Base-by-base conservation (phyloP, 2,113 vertebrate genomes). In the Nyctereutes procyonoides region DNA sequence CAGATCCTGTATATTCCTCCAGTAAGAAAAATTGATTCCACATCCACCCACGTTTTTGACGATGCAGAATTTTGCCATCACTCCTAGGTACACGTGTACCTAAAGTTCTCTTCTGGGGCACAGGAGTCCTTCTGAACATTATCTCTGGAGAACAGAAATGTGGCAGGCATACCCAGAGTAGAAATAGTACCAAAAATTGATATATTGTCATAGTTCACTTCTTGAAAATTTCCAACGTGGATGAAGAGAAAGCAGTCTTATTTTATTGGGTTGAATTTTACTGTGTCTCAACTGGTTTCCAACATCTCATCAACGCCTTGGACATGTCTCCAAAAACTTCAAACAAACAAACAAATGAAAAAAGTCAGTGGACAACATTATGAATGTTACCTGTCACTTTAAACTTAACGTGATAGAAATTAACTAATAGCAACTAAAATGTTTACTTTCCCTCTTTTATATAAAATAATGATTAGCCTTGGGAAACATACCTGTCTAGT, bases 1-100 rank as follows among this genome's bases (percentile, higher is more conserved):
- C 99, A 32, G 98, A 99, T 97, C 99, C 99, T 20, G 99, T 99
- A 88, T 99, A 99, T 89, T 99, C 99, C 82, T 99, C 99, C 88
- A 99, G 91, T 95, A 99, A 98, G 97, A 99, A 99, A 97, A 99
- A 99, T 0, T 99, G 99, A 96, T 99, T 99, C 99, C 99, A 99
- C 99, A 99, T 99, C 99, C 99, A 99, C 17, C 99, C 99, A 92
- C 99, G 97, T 85, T 99, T 99, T 92, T 99, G 99, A 19, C 99
- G 99, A 84, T 99, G 98, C 82, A 99, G 97, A 60, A 98, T 69
- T 98, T 99, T 99, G 79, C 98, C 98, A 93, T 99, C 98, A 84
- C 84, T 98, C n/a, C 98, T 98, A 32, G 97, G 83, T 32, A 91
- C 38, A 35, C 83, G 98, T 82, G 96, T 56, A n/a, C 96, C 91